phyloP scores from a whole-genome alignment of 2,113 vertebrate species.

The Ranitomeya imitator region DNA sequence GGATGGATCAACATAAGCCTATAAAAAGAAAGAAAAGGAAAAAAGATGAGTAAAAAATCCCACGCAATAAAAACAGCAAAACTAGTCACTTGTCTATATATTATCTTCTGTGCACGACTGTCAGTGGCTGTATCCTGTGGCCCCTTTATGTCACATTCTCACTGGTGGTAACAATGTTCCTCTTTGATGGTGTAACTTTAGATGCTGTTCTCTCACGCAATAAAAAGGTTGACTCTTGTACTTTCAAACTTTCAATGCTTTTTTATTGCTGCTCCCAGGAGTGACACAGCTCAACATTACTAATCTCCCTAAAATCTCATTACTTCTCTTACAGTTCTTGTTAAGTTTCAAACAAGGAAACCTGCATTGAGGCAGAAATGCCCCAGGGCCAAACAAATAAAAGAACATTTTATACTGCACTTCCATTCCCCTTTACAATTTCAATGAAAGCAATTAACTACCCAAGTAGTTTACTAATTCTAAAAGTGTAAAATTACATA shows the following conservation, averaged over 20 bases:
- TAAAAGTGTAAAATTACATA: conserved; percentile 9
- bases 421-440: conserved; percentile 25
- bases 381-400: conserved; percentile 37
- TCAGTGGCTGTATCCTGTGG: not conserved
- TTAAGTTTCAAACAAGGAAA: conserved; percentile 36
- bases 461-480: conserved; percentile 11
- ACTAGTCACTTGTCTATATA: not conserved
- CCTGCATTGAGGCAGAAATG: conserved; percentile 21
- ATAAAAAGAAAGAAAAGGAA: no score
- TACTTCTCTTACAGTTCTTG: conserved; percentile 30
- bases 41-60: no score
- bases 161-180: not conserved
- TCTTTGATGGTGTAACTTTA: not conserved
- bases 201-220: conserved; percentile 4
- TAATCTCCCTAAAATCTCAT: conserved; percentile 40
- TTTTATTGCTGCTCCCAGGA: conserved; percentile 35
- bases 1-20: no score
- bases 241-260: not conserved
- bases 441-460: conserved; percentile 28
- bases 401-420: conserved; percentile 23
- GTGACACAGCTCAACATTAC: conserved; percentile 39
- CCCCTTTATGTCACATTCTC: not conserved
- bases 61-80: no score
- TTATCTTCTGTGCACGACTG: not conserved
- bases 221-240: conserved; percentile 23